A percentile compares a stretch with the other conserved stretches of the same genome.
These are phyloP conservation scores for Urocyon cinereoargenteus DNA, from an alignment of 2,797 vertebrate genomes.

Conservation along the genomic window DNA sequence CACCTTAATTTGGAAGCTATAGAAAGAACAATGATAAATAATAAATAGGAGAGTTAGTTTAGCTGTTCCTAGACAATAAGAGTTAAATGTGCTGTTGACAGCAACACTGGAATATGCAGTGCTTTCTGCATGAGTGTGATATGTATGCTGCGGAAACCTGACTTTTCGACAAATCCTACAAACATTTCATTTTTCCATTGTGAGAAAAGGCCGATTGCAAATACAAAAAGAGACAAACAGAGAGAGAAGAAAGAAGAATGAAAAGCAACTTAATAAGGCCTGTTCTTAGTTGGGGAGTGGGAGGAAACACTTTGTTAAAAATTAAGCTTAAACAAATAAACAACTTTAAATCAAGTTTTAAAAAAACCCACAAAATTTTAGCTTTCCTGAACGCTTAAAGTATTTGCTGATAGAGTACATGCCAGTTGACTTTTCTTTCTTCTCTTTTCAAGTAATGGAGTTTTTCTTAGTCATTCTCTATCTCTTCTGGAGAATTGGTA, in stretches of 20 bases:
- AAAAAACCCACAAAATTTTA: background rate
- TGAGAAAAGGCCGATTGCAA: background rate
- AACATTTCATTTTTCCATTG: conserved; percentile 9
- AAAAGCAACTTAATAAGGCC: background rate
- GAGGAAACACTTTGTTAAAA: background rate
- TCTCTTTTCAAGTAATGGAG: background rate
- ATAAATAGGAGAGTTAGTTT: background rate
- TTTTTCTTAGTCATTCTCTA: background rate
- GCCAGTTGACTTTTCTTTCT: background rate
- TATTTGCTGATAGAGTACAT: background rate
- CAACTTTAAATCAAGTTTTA: background rate
- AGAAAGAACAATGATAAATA: background rate
- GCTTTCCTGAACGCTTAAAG: conserved; percentile 29
- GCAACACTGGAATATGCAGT: background rate
- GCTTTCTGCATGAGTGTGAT: background rate
- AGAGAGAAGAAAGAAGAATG: background rate
- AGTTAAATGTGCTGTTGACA: background rate
- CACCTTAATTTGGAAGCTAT: background rate
- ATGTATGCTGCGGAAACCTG: background rate
- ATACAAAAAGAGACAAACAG: background rate
- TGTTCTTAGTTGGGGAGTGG: background rate
- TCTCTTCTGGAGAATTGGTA: background rate
- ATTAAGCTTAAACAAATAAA: background rate
- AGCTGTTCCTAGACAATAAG: background rate
- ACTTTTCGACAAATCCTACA: background rate